Evolutionary conservation across 2,888 invertebrate species (phyloP).

Genomic region (Eupithecia vulgata): DNA sequence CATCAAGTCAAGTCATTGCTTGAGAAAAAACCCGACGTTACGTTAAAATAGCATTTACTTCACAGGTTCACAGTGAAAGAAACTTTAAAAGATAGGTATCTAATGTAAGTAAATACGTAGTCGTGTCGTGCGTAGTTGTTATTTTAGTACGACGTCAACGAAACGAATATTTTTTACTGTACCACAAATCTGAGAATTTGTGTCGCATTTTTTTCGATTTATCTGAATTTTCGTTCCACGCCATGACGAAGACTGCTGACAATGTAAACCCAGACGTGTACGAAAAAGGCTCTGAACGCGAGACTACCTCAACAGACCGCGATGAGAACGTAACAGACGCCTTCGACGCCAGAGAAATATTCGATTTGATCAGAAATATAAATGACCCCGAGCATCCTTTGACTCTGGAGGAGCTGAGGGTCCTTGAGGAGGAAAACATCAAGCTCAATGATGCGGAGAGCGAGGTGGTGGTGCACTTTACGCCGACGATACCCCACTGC

Average conservation of each 20-base stretch:
- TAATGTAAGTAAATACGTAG: too few relatives aligned
- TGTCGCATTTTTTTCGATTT: background rate
- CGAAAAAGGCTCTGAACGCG: constrained; percentile 12
- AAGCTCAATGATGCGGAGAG: constrained; percentile 89
- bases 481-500: constrained; percentile 99
- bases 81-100: too few relatives aligned
- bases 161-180: too few relatives aligned
- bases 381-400: constrained; percentile 99
- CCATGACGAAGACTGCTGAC: constrained; percentile 11
- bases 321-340: constrained; percentile 64
- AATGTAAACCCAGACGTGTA: constrained; percentile 10
- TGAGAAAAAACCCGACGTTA: too few relatives aligned
- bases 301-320: background rate
- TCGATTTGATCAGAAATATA: constrained; percentile 96
- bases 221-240: background rate
- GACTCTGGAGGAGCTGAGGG: constrained; percentile 96
- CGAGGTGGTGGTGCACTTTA: constrained; percentile 86
- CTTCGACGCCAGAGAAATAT: constrained; percentile 95
- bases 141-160: too few relatives aligned
- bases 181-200: background rate
- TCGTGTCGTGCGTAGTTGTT: too few relatives aligned
- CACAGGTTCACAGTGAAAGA: too few relatives aligned
- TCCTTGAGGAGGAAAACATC: constrained; percentile 93
- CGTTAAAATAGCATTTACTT: too few relatives aligned
- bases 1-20: too few relatives aligned